phyloP scores from a whole-genome alignment of 2,888 invertebrate species.

The Pollenia griseotomentosa region DNA sequence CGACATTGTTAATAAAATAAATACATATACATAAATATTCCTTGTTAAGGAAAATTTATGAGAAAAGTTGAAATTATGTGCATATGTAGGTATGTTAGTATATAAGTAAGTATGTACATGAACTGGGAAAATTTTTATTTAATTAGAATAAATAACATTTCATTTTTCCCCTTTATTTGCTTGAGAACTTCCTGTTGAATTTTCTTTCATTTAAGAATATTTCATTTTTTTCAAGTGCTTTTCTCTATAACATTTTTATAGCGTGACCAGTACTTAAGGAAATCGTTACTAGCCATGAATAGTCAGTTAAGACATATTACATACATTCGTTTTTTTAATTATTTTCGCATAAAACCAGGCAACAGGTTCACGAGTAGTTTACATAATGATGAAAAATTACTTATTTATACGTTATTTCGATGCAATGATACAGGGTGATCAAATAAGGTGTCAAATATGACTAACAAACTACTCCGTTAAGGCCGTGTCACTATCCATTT shows the following conservation, averaged over 20 bases:
- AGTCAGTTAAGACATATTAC: conserved; percentile 18
- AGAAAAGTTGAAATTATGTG: not conserved
- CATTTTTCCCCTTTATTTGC: conserved; percentile 37
- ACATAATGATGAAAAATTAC: conserved; percentile 48
- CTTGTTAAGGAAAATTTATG: not conserved
- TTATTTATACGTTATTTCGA: conserved; percentile 30
- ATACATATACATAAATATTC: not conserved
- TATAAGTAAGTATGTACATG: too few species aligned
- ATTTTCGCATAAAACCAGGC: conserved; percentile 2
- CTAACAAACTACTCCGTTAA: too few species aligned
- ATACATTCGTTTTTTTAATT: not conserved
- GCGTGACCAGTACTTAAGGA: conserved; percentile 72
- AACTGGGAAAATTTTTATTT: conserved; percentile 61
- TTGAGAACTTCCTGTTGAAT: conserved; percentile 71
- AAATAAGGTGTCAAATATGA: not conserved
- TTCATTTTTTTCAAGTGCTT: conserved; percentile 12
- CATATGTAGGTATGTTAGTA: too few species aligned
- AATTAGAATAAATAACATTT: conserved; percentile 52
- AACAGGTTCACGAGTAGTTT: conserved; percentile 59
- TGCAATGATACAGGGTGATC: conserved; percentile 14
- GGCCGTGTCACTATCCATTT: too few species aligned
- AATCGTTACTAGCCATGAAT: conserved; percentile 63
- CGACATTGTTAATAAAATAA: not conserved
- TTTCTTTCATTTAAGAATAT: conserved; percentile 35
- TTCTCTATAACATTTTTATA: conserved; percentile 56